phyloP scores from a whole-genome alignment of 2,888 invertebrate species.

The Xanthia icteritia region DNA sequence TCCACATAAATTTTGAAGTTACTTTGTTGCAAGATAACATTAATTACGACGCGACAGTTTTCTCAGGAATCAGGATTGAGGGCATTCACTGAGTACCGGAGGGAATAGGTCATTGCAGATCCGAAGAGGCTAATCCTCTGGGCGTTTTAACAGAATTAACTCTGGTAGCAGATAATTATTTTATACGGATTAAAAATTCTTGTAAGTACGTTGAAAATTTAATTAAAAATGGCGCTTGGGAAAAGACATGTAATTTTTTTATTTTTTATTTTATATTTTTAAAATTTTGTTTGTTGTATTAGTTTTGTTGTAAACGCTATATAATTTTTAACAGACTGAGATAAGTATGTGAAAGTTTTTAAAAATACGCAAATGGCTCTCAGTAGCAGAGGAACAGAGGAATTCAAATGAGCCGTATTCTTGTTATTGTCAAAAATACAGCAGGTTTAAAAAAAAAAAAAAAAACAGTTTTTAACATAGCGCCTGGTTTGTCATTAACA shows the following conservation, averaged over 20 bases:
- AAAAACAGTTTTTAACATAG: neutral
- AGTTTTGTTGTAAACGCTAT: no score
- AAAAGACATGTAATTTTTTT: neutral
- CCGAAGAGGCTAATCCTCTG: slow-evolving; percentile 38
- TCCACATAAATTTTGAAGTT: slow-evolving; percentile 51
- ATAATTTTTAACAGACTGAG: no score
- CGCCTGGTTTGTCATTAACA: neutral
- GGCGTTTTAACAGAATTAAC: slow-evolving; percentile 45
- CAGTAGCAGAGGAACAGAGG: no score
- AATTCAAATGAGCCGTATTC: no score
- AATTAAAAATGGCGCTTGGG: neutral
- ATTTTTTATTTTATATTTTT: no score
- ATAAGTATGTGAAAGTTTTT: no score
- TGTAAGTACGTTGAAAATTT: neutral
- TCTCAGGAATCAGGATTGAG: slow-evolving; percentile 45
- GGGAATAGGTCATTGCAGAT: slow-evolving; percentile 42
- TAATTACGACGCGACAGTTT: slow-evolving; percentile 65
- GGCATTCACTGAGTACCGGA: slow-evolving; percentile 13
- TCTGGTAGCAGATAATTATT: slow-evolving; percentile 39
- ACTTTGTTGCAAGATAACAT: slow-evolving; percentile 54
- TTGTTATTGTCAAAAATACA: no score
- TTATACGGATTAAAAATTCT: slow-evolving; percentile 28
- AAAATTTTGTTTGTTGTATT: no score
- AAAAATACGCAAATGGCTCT: no score
- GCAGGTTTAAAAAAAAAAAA: no score